phyloP scores from a whole-genome alignment of 2,888 invertebrate species.

The Platycnemis pennipes region DNA sequence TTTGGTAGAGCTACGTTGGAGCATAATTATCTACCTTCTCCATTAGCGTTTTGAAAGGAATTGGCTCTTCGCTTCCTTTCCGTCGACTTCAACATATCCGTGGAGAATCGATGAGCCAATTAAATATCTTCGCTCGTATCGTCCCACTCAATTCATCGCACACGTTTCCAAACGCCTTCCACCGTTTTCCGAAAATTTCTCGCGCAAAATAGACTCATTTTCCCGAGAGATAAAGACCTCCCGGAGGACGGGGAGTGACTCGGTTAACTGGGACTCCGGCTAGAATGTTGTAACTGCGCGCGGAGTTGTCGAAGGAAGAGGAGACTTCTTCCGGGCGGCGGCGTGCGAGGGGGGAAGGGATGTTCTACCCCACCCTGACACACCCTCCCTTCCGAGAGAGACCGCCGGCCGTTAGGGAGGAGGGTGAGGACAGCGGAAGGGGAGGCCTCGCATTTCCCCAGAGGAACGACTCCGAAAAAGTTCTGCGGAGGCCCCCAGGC shows the following conservation, averaged over 20 bases:
- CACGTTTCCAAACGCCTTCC: background rate
- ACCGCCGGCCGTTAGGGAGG: background rate
- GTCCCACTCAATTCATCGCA: background rate
- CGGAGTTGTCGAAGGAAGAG: background rate
- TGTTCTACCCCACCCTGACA: background rate
- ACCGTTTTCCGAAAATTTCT: background rate
- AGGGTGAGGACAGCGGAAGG: background rate
- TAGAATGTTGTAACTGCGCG: background rate
- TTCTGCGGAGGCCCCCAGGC: background rate
- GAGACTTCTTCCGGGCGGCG: background rate
- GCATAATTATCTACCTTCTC: no score
- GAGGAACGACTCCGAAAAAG: no score
- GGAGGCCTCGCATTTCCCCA: no score
- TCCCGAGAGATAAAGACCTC: background rate
- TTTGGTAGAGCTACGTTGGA: no score
- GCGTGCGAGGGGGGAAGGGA: background rate
- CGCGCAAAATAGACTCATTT: constrained; percentile 16
- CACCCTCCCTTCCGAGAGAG: background rate
- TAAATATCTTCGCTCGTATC: no score
- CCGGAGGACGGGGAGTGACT: background rate
- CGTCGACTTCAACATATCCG: no score
- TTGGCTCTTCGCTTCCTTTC: no score
- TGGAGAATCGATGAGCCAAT: no score
- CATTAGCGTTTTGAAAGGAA: no score
- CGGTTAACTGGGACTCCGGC: background rate